Evolutionary conservation across 2,888 invertebrate species (phyloP).

Genomic region (Sarcophaga rosellei): DNA sequence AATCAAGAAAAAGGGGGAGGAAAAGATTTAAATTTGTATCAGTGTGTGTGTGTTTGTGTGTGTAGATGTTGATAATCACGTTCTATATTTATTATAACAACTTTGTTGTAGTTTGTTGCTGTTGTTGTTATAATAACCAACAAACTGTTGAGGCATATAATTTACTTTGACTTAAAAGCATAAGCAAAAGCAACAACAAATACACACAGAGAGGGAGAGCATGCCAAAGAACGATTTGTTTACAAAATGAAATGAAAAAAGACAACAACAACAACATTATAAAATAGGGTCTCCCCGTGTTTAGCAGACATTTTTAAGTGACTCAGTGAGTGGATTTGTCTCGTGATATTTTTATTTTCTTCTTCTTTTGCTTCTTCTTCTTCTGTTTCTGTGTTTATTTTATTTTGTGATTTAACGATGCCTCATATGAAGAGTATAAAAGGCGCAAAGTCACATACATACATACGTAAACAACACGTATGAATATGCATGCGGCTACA

Average conservation of each 20-base stretch:
- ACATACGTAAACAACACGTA: not conserved
- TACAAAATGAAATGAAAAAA: slow-evolving; percentile 6
- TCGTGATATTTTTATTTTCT: slow-evolving; percentile 39
- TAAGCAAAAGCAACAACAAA: slow-evolving; percentile 4
- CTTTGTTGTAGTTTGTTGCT: too few species aligned
- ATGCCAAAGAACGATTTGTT: slow-evolving; percentile 25
- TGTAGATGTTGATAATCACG: too few species aligned
- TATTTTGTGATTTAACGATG: slow-evolving; percentile 43
- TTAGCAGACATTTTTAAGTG: slow-evolving; percentile 44
- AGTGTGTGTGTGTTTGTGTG: too few species aligned
- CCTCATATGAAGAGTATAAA: slow-evolving; percentile 48
- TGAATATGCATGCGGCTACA: not conserved
- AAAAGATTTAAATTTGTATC: too few species aligned
- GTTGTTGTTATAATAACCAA: not conserved
- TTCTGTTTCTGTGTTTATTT: too few species aligned
- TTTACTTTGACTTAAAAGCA: slow-evolving; percentile 38
- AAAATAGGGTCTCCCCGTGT: not conserved
- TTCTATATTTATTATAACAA: too few species aligned
- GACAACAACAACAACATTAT: too few species aligned
- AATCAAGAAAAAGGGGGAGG: too few species aligned
- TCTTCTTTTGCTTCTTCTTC: too few species aligned
- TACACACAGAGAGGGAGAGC: not conserved
- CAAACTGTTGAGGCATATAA: slow-evolving; percentile 35
- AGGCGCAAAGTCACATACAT: not conserved
- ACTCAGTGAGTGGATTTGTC: slow-evolving; percentile 62